Percentiles rank a stretch among this genome's conserved stretches.
These are phyloP conservation scores for Rotaria magnacalcarata DNA, from an alignment of 2,888 invertebrate species.

Conservation along the genomic window DNA sequence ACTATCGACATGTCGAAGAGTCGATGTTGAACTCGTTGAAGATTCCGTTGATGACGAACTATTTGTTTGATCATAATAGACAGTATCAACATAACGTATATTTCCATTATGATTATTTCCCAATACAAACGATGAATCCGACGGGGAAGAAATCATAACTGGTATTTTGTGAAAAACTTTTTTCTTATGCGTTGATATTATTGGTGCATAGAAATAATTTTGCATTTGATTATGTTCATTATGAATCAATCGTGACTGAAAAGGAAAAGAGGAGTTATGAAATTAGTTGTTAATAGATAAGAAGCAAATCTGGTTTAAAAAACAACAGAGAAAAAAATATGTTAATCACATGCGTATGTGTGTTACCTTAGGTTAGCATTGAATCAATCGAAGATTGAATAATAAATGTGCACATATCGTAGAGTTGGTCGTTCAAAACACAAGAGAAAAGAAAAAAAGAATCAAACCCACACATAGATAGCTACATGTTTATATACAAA, in stretches of 20 bases:
- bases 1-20: not conserved
- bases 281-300: no score
- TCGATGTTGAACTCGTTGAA: constrained; percentile 30
- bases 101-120: not conserved
- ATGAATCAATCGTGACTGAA: not conserved
- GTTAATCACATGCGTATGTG: not conserved
- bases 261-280: not conserved
- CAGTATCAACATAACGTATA: not conserved
- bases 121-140: not conserved
- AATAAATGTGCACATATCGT: not conserved
- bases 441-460: not conserved
- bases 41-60: constrained; percentile 13
- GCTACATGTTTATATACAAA: not conserved
- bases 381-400: not conserved
- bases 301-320: no score
- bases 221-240: not conserved
- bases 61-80: not conserved
- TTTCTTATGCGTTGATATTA: not conserved
- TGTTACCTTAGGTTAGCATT: not conserved
- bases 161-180: not conserved
- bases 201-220: not conserved
- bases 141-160: not conserved
- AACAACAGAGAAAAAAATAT: no score
- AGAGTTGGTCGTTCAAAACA: not conserved
- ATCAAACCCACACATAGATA: not conserved